Percentiles rank a stretch among this genome's conserved stretches.
phyloP scores from a whole-genome alignment of 2,888 invertebrate species.

The Rhagium mordax region DNA sequence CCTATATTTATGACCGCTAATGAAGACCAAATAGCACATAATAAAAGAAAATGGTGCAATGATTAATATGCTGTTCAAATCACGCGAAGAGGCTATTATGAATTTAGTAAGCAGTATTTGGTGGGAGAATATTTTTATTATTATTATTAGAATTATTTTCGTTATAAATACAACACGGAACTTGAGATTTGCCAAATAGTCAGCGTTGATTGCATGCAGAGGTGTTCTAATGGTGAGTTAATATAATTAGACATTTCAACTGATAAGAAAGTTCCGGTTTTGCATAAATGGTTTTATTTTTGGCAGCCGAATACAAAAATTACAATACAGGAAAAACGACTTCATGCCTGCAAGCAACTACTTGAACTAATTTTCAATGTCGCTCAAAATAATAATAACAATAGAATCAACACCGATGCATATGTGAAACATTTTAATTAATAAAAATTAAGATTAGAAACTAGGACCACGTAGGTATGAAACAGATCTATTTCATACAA shows the following conservation, averaged over 20 bases:
- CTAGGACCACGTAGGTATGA: too few relatives aligned
- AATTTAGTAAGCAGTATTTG: constrained; percentile 38
- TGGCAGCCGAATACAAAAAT: not conserved
- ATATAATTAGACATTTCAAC: not conserved
- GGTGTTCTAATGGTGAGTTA: constrained; percentile 9
- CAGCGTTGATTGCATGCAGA: constrained; percentile 4
- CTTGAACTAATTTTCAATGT: too few relatives aligned
- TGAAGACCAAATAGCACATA: not conserved
- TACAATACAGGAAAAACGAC: not conserved
- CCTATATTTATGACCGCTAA: constrained; percentile 1
- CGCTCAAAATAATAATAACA: too few relatives aligned
- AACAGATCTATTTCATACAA: too few relatives aligned
- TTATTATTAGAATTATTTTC: constrained; percentile 4
- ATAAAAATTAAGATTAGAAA: too few relatives aligned
- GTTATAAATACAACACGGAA: constrained; percentile 11
- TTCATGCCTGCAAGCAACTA: not conserved
- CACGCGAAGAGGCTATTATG: constrained; percentile 39
- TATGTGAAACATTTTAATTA: too few relatives aligned
- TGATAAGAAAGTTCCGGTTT: not conserved
- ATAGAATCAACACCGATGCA: too few relatives aligned
- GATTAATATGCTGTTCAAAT: constrained; percentile 33
- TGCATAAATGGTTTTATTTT: not conserved
- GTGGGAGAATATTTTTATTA: too few relatives aligned
- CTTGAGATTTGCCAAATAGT: constrained; percentile 8
- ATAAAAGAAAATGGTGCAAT: constrained; percentile 33